Base-by-base conservation (phyloP, 2,113 vertebrate genomes). In the Emydura subglobosa region DNA sequence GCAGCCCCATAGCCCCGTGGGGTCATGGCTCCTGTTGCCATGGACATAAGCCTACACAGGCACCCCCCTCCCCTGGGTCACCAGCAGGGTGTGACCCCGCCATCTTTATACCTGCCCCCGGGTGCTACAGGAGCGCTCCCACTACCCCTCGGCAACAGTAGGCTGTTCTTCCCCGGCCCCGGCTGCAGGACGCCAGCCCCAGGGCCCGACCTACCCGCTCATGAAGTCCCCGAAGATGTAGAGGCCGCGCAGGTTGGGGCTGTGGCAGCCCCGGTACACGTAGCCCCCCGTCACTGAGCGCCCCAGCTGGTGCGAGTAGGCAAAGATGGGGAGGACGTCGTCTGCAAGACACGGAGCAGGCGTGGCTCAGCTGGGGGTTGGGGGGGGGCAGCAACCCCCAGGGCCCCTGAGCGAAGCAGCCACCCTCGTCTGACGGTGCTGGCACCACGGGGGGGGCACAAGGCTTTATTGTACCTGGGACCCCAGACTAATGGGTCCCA, bases 211-310 rank as follows among this genome's bases (percentile, higher is more conserved):
- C 42, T 85, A 98, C 98, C 98, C 98, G 21, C 98, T 99, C 98
- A 99, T 99, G 94, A 98, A 99, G 96, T 99, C 98, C 29, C 98
- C 98, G 86, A 99, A 99, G 57, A 99, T 98, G 94, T 99, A 99
- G 47, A 98, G 97, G 78, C 98, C 98, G 0, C 98, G 98, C 49
- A 99, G 98, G 93, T 99, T 99, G 51, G 98, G 98, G 98, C 98
- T 99, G 96, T 98, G 97, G 88, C 98, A 99, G 50, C 98, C 98
- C 94, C 98, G 97, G 95, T 99, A 99, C 93, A 99, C 91, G 89
- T 99, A 99, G 57, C 98, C 98, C 44, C 98, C 98, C 1, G 98
- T 99, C 65, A 99, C 98, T 2, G 98, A 99, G 80, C 98, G 98
- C 16, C 98, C 98, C 95, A 99, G 4, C 83, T 98, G 98, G 96